Conservation (phyloP, 2,888 invertebrate species). For the Archaeoteleia sp. region DNA sequence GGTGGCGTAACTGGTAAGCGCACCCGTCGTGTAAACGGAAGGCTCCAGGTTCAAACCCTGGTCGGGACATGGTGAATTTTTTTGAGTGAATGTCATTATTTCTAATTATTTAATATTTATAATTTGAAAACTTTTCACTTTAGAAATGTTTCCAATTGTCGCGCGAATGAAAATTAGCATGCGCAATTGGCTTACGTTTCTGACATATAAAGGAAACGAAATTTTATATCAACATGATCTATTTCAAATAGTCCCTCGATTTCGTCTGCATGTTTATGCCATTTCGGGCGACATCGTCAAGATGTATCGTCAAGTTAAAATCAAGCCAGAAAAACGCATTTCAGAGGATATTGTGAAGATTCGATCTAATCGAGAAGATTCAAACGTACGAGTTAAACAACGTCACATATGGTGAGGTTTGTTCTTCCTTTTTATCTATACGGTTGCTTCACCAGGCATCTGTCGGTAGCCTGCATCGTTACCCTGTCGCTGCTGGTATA, state of each 20-base stretch:
- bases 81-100: too few species aligned
- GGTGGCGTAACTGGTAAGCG: too few species aligned
- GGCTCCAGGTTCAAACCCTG: too few species aligned
- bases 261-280: constrained; percentile 53
- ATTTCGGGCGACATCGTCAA: constrained; percentile 63
- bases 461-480: constrained; percentile 21
- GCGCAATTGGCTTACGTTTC: constrained; percentile 66
- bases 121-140: too few species aligned
- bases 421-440: constrained; percentile 54
- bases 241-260: constrained; percentile 54
- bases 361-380: constrained; percentile 16
- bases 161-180: too few species aligned
- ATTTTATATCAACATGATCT: constrained; percentile 58
- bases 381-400: constrained; percentile 47
- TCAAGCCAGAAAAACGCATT: constrained; percentile 31
- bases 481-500: constrained; percentile 24
- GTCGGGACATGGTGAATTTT: too few species aligned
- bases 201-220: too few species aligned
- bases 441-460: constrained; percentile 54
- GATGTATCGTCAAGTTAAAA: constrained; percentile 60
- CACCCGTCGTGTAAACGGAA: too few species aligned
- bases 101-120: too few species aligned
- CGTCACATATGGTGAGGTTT: constrained; percentile 57
- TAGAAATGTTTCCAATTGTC: too few species aligned
- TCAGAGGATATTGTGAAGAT: constrained; percentile 63